Conservation (phyloP, 2,888 invertebrate genomes). For the Aplocera efformata region DNA sequence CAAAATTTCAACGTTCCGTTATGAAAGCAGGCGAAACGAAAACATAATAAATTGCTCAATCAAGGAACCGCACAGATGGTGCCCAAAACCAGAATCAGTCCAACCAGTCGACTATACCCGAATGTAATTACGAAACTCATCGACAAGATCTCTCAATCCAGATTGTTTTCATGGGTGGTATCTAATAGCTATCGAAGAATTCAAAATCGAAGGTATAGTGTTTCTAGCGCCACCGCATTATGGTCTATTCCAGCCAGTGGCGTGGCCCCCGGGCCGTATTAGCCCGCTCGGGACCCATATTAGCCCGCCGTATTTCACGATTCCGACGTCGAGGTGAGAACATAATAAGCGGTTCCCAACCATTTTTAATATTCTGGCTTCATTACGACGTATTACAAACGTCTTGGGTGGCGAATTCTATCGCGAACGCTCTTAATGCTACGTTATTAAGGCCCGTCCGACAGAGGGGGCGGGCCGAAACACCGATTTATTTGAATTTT, state of each 20-base stretch:
- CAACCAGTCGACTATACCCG: not conserved
- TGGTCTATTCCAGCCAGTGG: slow-evolving; percentile 48
- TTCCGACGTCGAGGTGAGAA: slow-evolving; percentile 75
- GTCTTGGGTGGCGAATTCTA: slow-evolving; percentile 81
- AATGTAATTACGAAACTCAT: slow-evolving; percentile 11
- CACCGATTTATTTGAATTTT: slow-evolving; percentile 79
- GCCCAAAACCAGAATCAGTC: slow-evolving; percentile 5
- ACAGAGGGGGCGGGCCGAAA: slow-evolving; percentile 57
- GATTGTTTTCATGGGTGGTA: slow-evolving; percentile 24
- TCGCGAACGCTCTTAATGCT: slow-evolving; percentile 76
- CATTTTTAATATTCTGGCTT: slow-evolving; percentile 80
- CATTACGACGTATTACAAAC: slow-evolving; percentile 79
- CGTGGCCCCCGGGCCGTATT: slow-evolving; percentile 20
- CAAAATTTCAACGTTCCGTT: not conserved
- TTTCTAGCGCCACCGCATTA: slow-evolving; percentile 61
- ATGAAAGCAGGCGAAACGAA: slow-evolving; percentile 14
- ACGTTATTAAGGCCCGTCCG: slow-evolving; percentile 68
- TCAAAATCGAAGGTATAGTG: slow-evolving; percentile 18
- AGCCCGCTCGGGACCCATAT: slow-evolving; percentile 55
- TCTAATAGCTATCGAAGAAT: slow-evolving; percentile 25
- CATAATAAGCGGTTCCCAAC: slow-evolving; percentile 77
- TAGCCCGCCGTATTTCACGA: slow-evolving; percentile 75
- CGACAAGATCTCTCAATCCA: slow-evolving; percentile 11
- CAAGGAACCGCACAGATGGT: slow-evolving; percentile 12
- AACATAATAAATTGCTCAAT: slow-evolving; percentile 21